Conservation (phyloP, 1,140 invertebrate species). For the Papilio polytes region DNA sequence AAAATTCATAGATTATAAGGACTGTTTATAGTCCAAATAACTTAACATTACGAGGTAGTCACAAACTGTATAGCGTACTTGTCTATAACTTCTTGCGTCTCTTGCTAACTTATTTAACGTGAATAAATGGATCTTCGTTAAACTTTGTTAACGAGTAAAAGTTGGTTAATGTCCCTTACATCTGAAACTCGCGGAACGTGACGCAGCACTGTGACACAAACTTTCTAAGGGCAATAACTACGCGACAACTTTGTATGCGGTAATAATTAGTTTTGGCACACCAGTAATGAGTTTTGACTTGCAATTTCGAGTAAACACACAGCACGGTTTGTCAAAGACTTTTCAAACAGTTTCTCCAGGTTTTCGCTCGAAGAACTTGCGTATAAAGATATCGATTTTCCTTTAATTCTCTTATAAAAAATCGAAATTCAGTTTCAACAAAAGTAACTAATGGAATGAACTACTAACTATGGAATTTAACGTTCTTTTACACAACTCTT, state of each 20-base stretch:
- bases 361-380: too few species aligned
- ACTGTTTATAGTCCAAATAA: neutral
- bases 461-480: too few species aligned
- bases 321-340: too few species aligned
- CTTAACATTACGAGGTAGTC: neutral
- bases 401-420: too few species aligned
- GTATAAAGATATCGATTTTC: too few species aligned
- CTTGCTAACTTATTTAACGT: slow-evolving; percentile 13
- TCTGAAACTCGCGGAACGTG: slow-evolving; percentile 2
- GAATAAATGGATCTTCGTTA: slow-evolving; percentile 30
- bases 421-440: too few species aligned
- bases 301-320: neutral
- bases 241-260: slow-evolving; percentile 23
- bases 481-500: too few species aligned
- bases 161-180: slow-evolving; percentile 25
- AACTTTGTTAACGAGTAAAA: slow-evolving; percentile 36
- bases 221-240: neutral
- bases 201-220: slow-evolving; percentile 12
- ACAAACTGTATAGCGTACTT: neutral
- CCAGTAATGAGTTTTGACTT: neutral
- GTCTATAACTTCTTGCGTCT: neutral
- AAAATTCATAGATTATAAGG: too few species aligned
- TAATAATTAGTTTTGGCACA: neutral
- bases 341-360: too few species aligned
- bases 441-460: too few species aligned